Conservation (phyloP, 1,140 invertebrate species). For the Palaemon carinicauda region DNA sequence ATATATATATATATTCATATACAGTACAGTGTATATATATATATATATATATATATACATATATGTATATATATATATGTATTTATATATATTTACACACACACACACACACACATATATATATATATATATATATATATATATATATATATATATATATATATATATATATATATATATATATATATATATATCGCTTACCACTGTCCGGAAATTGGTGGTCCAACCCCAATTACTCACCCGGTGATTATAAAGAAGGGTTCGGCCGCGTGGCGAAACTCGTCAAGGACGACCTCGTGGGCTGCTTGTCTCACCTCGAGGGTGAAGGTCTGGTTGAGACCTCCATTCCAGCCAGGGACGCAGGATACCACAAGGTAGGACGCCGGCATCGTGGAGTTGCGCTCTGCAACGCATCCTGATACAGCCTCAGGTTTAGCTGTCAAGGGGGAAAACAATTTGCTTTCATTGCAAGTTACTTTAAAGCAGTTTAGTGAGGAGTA, state of each 20-base stretch:
- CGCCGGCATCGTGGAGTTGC: slow-evolving; percentile 74
- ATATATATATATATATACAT: too few relatives aligned
- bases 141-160: too few relatives aligned
- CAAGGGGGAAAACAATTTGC: neutral
- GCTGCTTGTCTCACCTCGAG: slow-evolving; percentile 72
- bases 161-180: too few relatives aligned
- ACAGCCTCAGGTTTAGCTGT: slow-evolving; percentile 83
- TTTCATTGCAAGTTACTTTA: neutral
- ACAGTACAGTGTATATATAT: too few relatives aligned
- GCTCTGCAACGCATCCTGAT: slow-evolving; percentile 82
- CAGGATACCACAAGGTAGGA: slow-evolving; percentile 77
- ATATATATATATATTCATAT: too few relatives aligned
- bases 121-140: too few relatives aligned
- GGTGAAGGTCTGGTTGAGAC: slow-evolving; percentile 81
- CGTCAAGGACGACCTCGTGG: slow-evolving; percentile 33
- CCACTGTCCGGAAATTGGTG: neutral
- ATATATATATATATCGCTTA: too few relatives aligned
- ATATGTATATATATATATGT: too few relatives aligned
- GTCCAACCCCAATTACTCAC: neutral
- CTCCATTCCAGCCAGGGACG: slow-evolving; percentile 79
- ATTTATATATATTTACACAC: too few relatives aligned
- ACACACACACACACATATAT: too few relatives aligned
- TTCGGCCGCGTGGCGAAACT: slow-evolving; percentile 33
- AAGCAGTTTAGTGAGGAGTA: too few relatives aligned
- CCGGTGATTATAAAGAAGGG: slow-evolving; percentile 74